Conservation (phyloP, 2,888 invertebrate species). For the Drosophila borborema region DNA sequence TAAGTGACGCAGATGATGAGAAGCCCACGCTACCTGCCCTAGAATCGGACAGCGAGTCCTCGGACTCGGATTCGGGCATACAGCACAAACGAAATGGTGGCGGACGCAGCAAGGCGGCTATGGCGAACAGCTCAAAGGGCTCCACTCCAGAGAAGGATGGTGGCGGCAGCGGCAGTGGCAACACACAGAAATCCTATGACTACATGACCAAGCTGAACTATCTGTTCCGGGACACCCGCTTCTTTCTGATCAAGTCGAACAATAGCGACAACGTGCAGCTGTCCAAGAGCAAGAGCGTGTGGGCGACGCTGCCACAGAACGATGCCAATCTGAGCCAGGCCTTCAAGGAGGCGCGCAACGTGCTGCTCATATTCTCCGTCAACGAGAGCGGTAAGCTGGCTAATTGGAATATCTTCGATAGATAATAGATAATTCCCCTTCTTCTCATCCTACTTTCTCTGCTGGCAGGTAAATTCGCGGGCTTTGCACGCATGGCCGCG, state of each 20-base stretch:
- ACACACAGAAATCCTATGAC: slow-evolving; percentile 88
- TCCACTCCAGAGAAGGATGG: slow-evolving; percentile 66
- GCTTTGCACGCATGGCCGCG: slow-evolving; percentile 95
- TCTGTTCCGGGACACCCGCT: slow-evolving; percentile 96
- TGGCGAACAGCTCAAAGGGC: slow-evolving; percentile 62
- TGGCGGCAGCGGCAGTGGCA: slow-evolving; percentile 22
- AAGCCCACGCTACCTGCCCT: slow-evolving; percentile 63
- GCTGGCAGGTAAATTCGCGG: slow-evolving; percentile 91
- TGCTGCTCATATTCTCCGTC: slow-evolving; percentile 97
- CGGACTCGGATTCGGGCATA: slow-evolving; percentile 82
- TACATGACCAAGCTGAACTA: slow-evolving; percentile 96
- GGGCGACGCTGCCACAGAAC: slow-evolving; percentile 99
- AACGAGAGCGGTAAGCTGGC: slow-evolving; percentile 92
- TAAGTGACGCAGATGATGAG: slow-evolving; percentile 77
- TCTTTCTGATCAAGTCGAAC: slow-evolving; percentile 98
- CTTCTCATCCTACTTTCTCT: slow-evolving; percentile 3
- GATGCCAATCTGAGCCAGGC: slow-evolving; percentile 98
- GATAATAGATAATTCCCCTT: slow-evolving; percentile 1
- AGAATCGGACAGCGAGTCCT: slow-evolving; percentile 81
- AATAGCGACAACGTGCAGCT: slow-evolving; percentile 98
- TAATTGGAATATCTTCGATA: neutral
- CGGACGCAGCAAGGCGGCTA: slow-evolving; percentile 56
- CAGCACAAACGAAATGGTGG: slow-evolving; percentile 81
- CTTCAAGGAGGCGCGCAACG: slow-evolving; percentile 96
- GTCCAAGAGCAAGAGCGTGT: slow-evolving; percentile 97